These are phyloP conservation scores for Echiichthys vipera DNA, from an alignment of 2,797 vertebrate species.

Conservation along the genomic window DNA sequence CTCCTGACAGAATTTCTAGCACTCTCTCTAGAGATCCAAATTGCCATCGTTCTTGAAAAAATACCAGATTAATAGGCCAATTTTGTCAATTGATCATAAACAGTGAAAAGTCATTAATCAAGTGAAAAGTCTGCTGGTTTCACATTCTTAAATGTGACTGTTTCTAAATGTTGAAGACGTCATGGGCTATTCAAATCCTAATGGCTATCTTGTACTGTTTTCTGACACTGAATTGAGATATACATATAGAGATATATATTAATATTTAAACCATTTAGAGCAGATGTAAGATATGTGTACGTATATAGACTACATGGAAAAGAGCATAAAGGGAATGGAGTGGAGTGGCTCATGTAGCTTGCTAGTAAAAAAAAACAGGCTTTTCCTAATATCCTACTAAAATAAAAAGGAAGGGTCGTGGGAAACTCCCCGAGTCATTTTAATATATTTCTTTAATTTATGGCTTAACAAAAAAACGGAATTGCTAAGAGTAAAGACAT, in stretches of 20 bases:
- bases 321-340: too few relatives aligned
- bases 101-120: too few relatives aligned
- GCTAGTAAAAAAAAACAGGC: background rate
- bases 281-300: too few relatives aligned
- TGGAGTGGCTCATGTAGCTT: slow-evolving; percentile 1
- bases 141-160: background rate
- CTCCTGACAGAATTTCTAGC: slow-evolving; percentile 1
- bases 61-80: background rate
- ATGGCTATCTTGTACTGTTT: background rate
- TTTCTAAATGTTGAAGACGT: background rate
- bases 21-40: slow-evolving; percentile 10
- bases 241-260: too few relatives aligned
- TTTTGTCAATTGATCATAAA: background rate
- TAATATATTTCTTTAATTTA: slow-evolving; percentile 15
- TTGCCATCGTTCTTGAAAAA: background rate
- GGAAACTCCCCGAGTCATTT: slow-evolving; percentile 4
- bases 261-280: too few relatives aligned
- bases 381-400: background rate
- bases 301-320: background rate
- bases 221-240: too few relatives aligned
- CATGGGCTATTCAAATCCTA: background rate
- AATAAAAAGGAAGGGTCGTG: background rate
- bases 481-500: background rate
- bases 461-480: background rate
- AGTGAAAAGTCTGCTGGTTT: background rate